Base-by-base conservation (phyloP, 2,113 vertebrate species). In the Gallinago undulata region DNA sequence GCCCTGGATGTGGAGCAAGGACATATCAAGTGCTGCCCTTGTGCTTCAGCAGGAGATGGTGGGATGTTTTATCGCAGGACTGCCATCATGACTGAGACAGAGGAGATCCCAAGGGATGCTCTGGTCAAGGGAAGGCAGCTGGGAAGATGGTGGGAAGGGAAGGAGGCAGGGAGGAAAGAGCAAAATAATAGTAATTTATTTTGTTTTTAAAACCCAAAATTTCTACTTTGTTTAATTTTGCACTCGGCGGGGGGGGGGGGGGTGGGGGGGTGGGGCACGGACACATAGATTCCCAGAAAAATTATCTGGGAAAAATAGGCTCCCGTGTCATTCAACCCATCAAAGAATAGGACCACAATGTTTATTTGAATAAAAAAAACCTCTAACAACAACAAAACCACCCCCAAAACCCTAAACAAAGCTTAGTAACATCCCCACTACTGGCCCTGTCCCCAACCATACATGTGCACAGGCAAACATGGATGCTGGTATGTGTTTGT, bases 151-250 rank as follows among this genome's bases (percentile, higher is more conserved):
- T 94, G 89, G 93, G 91, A 96, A 95, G 87, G 53, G 62, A 91
- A 95, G 45, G 62, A 93, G 63, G 45, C 24, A 37, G 16, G 9
- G 8, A 30, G 35, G 18, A 22, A 19, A 56, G 51, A 43, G 67
- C 62, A 93, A 81, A 90, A 96, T 77, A 96, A 96, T 77, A 79
- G 67, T 87, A 89, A 92, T 59, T 95, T 95, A 56, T 95, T 96
- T 95, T 92, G 22, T 39, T 94, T 95, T 89, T 77, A 76, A 89
- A 92, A 76, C 80, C 62, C 57, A 30, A 91, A 89, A 82, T 76
- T 78, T 93, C 50, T 37, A 43, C 57, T 94, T 93, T 96, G 73
- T 95, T 96, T 97, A 66, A 66, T 90, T 83, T 86, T 93, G 48
- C 0, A 0, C 74, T 79, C 77, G 43, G 62, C 13, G 41, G 41